These are phyloP conservation scores for Lasioglossum oenotherae DNA, from an alignment of 2,888 invertebrate species.

Conservation along the genomic window DNA sequence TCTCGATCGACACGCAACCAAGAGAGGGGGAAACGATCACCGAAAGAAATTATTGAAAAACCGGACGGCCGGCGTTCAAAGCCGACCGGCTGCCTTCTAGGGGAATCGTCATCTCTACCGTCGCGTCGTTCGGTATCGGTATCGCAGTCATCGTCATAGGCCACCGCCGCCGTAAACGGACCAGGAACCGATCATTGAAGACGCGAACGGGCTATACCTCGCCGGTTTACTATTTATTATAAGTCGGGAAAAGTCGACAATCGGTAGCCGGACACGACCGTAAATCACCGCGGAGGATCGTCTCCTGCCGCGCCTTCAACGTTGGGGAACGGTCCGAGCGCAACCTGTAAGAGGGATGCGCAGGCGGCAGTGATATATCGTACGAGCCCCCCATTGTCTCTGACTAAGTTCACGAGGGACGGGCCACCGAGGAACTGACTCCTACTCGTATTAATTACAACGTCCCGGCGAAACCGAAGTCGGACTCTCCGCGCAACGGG, in stretches of 20 bases:
- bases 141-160: constrained; percentile 28
- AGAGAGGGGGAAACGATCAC: neutral
- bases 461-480: constrained; percentile 29
- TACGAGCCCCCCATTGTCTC: constrained; percentile 67
- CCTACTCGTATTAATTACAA: constrained; percentile 70
- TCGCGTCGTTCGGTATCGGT: neutral
- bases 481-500: constrained; percentile 4
- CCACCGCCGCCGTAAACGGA: constrained; percentile 38
- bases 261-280: constrained; percentile 50
- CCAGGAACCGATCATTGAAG: neutral
- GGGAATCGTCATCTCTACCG: constrained; percentile 12
- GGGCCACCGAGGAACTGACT: constrained; percentile 56
- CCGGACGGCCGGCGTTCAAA: constrained; percentile 16
- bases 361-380: constrained; percentile 69
- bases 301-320: constrained; percentile 51
- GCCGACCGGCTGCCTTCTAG: constrained; percentile 25
- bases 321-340: constrained; percentile 48
- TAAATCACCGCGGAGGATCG: constrained; percentile 58
- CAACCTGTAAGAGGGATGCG: constrained; percentile 66
- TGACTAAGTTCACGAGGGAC: constrained; percentile 63
- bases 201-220: neutral
- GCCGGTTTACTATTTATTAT: constrained; percentile 53
- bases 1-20: neutral
- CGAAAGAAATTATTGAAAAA: constrained; percentile 34
- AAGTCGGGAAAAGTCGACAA: constrained; percentile 56